phyloP scores from a whole-genome alignment of 37 sponge, comb jelly and placozoan genomes.

The Spongilla lacustris region DNA sequence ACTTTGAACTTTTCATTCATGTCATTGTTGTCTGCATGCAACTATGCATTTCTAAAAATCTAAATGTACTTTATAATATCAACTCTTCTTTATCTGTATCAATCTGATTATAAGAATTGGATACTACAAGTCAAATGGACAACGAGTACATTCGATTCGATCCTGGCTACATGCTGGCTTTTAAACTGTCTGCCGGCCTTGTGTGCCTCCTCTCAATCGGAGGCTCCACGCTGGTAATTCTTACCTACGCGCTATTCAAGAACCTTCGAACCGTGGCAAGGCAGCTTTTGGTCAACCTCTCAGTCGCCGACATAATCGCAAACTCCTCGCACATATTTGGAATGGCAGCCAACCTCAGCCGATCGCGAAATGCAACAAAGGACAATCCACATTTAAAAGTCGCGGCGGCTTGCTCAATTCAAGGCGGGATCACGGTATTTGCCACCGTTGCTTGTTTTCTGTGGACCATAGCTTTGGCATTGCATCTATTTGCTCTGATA shows the following conservation, averaged over 20 bases:
- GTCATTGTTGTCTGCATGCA: too few species aligned
- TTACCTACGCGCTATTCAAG: constrained; percentile 60
- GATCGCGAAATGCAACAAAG: neutral
- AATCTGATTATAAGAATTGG: too few species aligned
- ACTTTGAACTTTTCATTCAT: too few species aligned
- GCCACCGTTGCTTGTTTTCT: constrained; percentile 51
- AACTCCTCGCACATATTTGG: constrained; percentile 48
- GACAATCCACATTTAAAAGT: neutral
- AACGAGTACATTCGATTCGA: neutral
- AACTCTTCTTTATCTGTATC: too few species aligned
- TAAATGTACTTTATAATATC: too few species aligned
- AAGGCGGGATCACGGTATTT: constrained; percentile 40
- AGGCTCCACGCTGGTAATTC: constrained; percentile 56
- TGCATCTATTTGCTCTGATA: constrained; percentile 54
- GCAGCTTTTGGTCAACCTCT: constrained; percentile 57
- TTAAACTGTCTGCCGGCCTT: constrained; percentile 11
- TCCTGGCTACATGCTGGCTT: neutral
- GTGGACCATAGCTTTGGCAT: constrained; percentile 48
- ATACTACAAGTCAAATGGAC: too few species aligned
- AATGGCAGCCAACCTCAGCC: constrained; percentile 30
- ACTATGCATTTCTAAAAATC: too few species aligned
- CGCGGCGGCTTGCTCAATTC: neutral
- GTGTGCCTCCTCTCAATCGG: constrained; percentile 51
- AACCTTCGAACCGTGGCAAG: constrained; percentile 61
- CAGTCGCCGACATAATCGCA: constrained; percentile 57